phyloP scores from a whole-genome alignment of 2,113 vertebrate genomes.

The Glaucomys volans region DNA sequence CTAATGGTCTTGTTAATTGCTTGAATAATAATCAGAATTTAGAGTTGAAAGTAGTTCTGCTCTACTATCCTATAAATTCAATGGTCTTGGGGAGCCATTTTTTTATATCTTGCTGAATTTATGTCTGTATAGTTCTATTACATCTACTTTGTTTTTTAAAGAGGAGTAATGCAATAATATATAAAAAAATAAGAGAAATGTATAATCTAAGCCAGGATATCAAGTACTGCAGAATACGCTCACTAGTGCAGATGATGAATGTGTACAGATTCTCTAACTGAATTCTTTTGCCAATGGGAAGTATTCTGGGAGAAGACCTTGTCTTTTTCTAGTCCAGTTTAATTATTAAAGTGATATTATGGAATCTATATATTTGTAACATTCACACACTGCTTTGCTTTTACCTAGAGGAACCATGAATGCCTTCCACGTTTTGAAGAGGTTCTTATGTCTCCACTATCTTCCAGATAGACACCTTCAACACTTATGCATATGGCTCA shows the following conservation, averaged over 20 bases:
- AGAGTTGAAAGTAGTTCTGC: constrained; percentile 53
- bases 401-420: neutral
- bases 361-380: neutral
- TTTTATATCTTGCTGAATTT: neutral
- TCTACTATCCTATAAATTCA: constrained; percentile 32
- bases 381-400: neutral
- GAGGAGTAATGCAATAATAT: neutral
- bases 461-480: neutral
- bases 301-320: neutral
- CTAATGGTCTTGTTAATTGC: constrained; percentile 63
- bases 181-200: constrained; percentile 16
- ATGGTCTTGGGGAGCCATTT: neutral
- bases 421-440: neutral
- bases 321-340: neutral
- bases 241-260: neutral
- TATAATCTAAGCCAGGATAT: neutral
- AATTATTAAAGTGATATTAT: constrained; percentile 11
- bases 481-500: neutral
- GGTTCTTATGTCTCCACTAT: neutral
- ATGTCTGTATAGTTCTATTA: neutral
- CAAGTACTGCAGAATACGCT: neutral
- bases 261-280: neutral
- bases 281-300: neutral
- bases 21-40: constrained; percentile 71
- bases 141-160: neutral